Conservation (phyloP, 2,113 vertebrate species). For the Eubucco bourcierii region DNA sequence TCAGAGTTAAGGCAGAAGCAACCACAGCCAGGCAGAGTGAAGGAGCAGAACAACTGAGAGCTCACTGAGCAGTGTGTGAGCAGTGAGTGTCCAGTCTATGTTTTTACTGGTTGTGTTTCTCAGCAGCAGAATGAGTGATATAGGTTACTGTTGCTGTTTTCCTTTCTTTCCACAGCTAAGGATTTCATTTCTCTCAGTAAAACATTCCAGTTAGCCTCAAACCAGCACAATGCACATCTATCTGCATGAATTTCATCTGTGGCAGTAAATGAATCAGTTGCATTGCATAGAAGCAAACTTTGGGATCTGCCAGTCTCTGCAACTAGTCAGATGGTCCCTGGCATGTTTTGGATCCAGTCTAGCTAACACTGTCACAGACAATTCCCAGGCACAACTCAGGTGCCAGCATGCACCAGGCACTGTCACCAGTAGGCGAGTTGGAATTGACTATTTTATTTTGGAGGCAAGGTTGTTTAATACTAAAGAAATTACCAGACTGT, state of each 20-base stretch:
- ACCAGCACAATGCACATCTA: background rate
- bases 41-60: too few relatives aligned
- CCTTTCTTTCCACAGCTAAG: too few relatives aligned
- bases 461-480: background rate
- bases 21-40: too few relatives aligned
- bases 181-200: too few relatives aligned
- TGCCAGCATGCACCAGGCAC: background rate
- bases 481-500: background rate
- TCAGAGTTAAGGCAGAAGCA: too few relatives aligned
- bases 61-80: too few relatives aligned
- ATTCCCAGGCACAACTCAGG: background rate
- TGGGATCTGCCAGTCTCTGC: background rate
- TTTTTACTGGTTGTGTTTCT: too few relatives aligned
- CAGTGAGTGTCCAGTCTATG: too few relatives aligned
- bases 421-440: background rate
- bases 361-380: background rate
- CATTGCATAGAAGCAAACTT: background rate
- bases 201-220: too few relatives aligned
- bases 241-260: background rate
- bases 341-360: background rate
- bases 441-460: background rate
- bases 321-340: background rate
- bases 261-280: background rate
- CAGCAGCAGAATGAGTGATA: too few relatives aligned
- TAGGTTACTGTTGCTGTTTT: too few relatives aligned